phyloP scores from a whole-genome alignment of 2,113 vertebrate species.

The Pardalotus punctatus region DNA sequence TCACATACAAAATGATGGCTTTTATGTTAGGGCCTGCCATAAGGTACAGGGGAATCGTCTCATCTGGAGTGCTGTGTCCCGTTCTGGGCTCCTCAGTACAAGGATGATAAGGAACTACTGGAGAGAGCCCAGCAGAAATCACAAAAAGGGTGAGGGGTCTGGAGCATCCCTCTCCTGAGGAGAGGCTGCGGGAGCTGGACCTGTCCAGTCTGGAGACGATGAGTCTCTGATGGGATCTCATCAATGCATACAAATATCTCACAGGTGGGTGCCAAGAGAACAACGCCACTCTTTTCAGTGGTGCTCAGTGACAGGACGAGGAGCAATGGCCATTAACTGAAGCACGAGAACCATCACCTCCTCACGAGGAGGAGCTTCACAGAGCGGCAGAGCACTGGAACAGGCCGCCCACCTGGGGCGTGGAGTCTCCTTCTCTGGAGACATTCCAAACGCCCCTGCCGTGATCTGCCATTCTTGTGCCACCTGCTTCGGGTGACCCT shows the following conservation, averaged over 20 bases:
- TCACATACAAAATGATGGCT: fast-evolving
- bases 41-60: neutral
- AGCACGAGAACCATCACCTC: neutral
- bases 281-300: neutral
- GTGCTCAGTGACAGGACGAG: neutral
- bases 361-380: neutral
- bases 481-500: neutral
- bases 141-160: neutral
- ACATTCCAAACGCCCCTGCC: neutral
- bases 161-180: neutral
- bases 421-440: neutral
- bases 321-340: neutral
- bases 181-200: neutral
- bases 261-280: neutral
- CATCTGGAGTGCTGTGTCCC: neutral
- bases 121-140: neutral
- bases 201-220: neutral
- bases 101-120: neutral
- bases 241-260: neutral
- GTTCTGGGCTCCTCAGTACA: neutral
- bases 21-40: fast-evolving
- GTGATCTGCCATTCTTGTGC: neutral
- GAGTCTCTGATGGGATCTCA: neutral
- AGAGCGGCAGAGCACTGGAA: no score
- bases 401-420: neutral